These are phyloP conservation scores for Trissolcus brochymenae DNA, from an alignment of 2,888 invertebrate genomes.

Conservation along the genomic window DNA sequence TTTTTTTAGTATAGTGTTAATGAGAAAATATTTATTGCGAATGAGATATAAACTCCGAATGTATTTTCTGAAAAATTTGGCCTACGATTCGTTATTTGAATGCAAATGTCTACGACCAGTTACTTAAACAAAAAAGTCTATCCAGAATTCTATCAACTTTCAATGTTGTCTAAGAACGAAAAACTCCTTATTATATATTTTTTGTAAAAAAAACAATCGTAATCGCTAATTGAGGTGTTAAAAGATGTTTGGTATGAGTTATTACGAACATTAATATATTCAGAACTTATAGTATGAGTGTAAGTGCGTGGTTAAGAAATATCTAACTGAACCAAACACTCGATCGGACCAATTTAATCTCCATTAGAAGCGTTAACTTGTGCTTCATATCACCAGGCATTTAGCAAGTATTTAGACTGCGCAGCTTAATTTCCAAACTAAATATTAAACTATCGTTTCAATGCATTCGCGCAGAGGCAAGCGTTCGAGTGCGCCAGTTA, in stretches of 20 bases:
- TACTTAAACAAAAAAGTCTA: conserved; percentile 22
- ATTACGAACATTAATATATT: background rate
- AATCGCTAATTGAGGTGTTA: no score
- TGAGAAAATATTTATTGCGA: conserved; percentile 4
- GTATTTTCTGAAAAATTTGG: conserved; percentile 25
- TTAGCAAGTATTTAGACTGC: conserved; percentile 17
- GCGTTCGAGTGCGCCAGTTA: conserved; percentile 2
- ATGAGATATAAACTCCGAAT: conserved; percentile 6
- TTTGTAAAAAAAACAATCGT: no score
- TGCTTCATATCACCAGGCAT: conserved; percentile 18
- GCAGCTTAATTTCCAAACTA: conserved; percentile 22
- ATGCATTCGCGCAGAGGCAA: conserved; percentile 9
- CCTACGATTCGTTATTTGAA: conserved; percentile 43
- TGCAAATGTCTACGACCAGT: conserved; percentile 44
- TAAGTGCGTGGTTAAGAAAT: conserved; percentile 1
- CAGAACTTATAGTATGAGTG: conserved; percentile 9
- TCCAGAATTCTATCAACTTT: conserved; percentile 15
- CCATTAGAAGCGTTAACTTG: conserved; percentile 20
- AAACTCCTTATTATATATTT: no score
- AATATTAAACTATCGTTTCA: conserved; percentile 29
- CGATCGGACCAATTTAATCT: conserved; percentile 36
- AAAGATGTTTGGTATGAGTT: no score
- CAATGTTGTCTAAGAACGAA: no score
- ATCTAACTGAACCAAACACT: conserved; percentile 8
- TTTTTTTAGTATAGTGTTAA: conserved; percentile 1